phyloP scores from a whole-genome alignment of 2,113 vertebrate genomes.

The Calcarius ornatus region DNA sequence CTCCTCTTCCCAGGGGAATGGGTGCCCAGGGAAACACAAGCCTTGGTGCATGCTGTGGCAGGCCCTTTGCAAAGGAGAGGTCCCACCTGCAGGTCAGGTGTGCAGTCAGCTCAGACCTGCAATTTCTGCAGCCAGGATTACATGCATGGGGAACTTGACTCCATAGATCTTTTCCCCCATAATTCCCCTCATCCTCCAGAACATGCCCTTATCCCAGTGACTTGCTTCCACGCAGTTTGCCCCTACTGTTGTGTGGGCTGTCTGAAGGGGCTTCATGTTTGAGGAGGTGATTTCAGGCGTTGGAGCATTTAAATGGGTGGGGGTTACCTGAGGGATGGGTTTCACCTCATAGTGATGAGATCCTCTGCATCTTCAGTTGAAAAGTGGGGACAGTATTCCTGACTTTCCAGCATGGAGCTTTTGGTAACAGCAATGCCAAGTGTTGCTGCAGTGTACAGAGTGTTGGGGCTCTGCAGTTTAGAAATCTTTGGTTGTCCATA shows the following conservation, averaged over 20 bases:
- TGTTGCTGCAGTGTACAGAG: neutral
- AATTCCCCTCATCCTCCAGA: neutral
- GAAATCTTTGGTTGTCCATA: slow-evolving; percentile 30
- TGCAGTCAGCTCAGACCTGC: neutral
- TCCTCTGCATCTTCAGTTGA: neutral
- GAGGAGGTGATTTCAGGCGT: neutral
- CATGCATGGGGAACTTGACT: neutral
- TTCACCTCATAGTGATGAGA: neutral
- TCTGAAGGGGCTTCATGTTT: neutral
- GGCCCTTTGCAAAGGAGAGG: neutral
- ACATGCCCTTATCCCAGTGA: neutral
- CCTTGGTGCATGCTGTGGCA: neutral
- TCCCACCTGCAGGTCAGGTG: neutral
- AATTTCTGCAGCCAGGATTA: neutral
- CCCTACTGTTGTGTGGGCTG: neutral
- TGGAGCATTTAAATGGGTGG: neutral
- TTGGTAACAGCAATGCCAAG: neutral
- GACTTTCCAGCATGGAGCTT: neutral
- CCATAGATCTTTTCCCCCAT: neutral
- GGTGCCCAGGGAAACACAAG: neutral
- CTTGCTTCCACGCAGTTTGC: neutral
- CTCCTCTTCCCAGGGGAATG: neutral
- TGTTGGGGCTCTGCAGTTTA: neutral
- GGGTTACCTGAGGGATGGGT: fast-evolving
- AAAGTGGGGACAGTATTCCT: neutral